Evolutionary conservation across 2,113 vertebrate species (phyloP), one percentile per base, ranked within the genome.

Genomic region (Chinchilla lanigera): DNA sequence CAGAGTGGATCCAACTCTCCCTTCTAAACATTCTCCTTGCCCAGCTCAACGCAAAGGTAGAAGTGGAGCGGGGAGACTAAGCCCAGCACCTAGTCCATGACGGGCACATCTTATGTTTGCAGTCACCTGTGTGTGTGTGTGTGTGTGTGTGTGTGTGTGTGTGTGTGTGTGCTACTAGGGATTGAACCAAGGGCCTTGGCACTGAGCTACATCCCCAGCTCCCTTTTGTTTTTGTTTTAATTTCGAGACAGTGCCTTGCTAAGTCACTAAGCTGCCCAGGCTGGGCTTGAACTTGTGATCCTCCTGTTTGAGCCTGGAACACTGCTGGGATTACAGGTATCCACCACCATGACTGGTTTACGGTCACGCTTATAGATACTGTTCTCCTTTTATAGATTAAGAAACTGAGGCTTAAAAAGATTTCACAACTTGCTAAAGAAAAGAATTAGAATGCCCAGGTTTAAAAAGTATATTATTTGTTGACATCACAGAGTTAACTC

Each of bases 361-460:
- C 28, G 26, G 13, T 77, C 24, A 47, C 41, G 75, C 63, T 86
- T 71, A 81, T 2, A 86, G 41, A 95, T 63, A 83, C 50, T 52
- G 30, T 77, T 89, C 2, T 52, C n/a, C 61, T 75, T 88, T 63
- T 81, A 60, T 10, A 86, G 41, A 61, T 17, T 22, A 54, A 86
- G 85, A 93, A 86, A 67, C 67, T 16, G 35, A 58, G 73, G 10
- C 35, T 94, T 38, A 26, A 65, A 88, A 65, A 54, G 52, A 7
- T 82, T 61, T 80, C 24, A 65, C n/a, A 88, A 75, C 41, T 60
- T 92, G 47, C 24, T 44, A 87, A 89, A 85, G 50, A 67, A 95
- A 77, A 60, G 6, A 89, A 83, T 28, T 41, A 63, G 24, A 82
- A 61, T 38, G 54, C 17, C 5, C 24, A 69, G 47, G 5, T 87